Base-by-base conservation (phyloP, 2,113 vertebrate genomes). In the Capricornis sumatraensis region DNA sequence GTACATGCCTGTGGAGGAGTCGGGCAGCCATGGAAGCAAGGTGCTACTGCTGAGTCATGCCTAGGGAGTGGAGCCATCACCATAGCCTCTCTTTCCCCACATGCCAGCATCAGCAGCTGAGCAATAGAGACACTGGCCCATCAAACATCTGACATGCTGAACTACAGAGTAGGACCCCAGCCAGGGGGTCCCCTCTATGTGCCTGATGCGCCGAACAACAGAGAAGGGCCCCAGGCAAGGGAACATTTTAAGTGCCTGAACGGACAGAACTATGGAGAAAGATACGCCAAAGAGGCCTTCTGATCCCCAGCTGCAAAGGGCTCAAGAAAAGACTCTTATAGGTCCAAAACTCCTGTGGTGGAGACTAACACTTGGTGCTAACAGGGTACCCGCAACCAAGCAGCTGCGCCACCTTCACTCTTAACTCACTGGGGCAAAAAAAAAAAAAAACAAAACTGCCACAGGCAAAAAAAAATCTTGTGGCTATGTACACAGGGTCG, bases 201-300 rank as follows among this genome's bases (percentile, higher is more conserved):
- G 17, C n/a, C 64, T 71, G 64, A 71, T 71, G n/a, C 2, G 0
- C n/a, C 4, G 0, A 71, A 36, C 33, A 10, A 67, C 64, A 36
- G 64, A 67, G 17, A 71, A 71, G 17, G n/a, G n/a, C 17, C n/a
- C 17, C n/a, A 71, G 64, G n/a, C 17, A 36, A 71, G 64, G 64
- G 64, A 71, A n/a, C 64, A n/a, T 17, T 71, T n/a, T 71, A 21
- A 21, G 64, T 36, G 64, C n/a, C 17, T 36, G 64, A 36, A 21
- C 0, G 2, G 64, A n/a, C 64, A 71, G n/a, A 36, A 9, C 64
- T 36, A 21, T 71, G n/a, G 17, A 36, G 8, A 71, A 67, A 71
- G 64, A 71, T 10, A 71, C 8, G 17, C 64, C 64, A 71, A 71
- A 71, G 17, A 21, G n/a, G 64, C 64, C 64, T 21, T 71, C 64